phyloP scores from a whole-genome alignment of 2,113 vertebrate genomes.

The Natator depressus region DNA sequence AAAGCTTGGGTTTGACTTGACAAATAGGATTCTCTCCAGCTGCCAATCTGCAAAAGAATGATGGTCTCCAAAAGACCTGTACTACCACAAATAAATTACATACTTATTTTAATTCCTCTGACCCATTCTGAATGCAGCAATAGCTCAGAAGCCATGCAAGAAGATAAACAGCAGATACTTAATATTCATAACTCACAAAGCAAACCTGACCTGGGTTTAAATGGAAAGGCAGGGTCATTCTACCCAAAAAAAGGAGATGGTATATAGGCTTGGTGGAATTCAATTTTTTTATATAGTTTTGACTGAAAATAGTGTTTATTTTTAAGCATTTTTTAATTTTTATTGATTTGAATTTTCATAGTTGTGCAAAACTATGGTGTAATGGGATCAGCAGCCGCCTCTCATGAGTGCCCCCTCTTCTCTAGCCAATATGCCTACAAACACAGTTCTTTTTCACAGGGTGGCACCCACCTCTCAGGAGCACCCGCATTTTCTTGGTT shows the following conservation, averaged over 20 bases:
- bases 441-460: no score
- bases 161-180: background rate
- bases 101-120: constrained; percentile 17
- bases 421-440: no score
- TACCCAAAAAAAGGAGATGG: background rate
- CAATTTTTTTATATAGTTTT: background rate
- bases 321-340: background rate
- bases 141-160: background rate
- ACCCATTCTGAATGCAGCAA: background rate
- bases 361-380: background rate
- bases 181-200: background rate
- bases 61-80: background rate
- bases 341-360: background rate
- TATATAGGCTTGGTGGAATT: background rate
- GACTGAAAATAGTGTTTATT: background rate
- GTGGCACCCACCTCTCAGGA: no score
- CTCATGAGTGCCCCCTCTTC: no score
- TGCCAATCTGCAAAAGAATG: background rate
- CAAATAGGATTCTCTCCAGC: background rate
- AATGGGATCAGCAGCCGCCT: no score
- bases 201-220: background rate
- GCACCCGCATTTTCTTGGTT: no score
- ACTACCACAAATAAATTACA: background rate
- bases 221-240: background rate
- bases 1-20: background rate